A percentile compares a stretch with the other conserved stretches of the same genome.
These are phyloP conservation scores for Streptopelia turtur DNA, from an alignment of 2,797 vertebrate species.

Conservation along the genomic window DNA sequence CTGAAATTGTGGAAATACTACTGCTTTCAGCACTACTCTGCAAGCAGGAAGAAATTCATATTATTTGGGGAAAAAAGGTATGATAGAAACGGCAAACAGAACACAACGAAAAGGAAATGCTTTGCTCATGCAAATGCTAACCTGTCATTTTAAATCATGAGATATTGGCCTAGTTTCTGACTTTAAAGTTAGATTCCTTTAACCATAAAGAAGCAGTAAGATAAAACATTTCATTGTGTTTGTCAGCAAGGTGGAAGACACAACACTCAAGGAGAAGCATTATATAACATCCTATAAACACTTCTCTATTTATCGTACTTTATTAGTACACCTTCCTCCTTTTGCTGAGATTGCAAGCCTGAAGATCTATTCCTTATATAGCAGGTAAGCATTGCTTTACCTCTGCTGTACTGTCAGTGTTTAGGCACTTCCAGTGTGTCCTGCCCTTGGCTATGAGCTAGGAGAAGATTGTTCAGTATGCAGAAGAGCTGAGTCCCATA, in stretches of 20 bases:
- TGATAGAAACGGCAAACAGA: background rate
- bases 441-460: background rate
- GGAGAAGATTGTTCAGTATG: background rate
- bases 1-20: background rate
- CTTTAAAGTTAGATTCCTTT: constrained; percentile 14
- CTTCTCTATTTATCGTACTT: background rate
- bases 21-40: background rate
- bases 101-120: background rate
- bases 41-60: background rate
- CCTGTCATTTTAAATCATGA: background rate
- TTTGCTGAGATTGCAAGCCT: background rate
- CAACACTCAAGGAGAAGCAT: background rate
- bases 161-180: background rate
- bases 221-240: background rate
- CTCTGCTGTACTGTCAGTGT: background rate
- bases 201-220: background rate
- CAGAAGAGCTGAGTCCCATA: background rate
- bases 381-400: background rate
- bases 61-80: background rate
- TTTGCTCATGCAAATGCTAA: background rate
- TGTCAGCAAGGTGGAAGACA: background rate
- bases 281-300: constrained; percentile 28
- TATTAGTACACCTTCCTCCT: background rate
- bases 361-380: constrained; percentile 17
- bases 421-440: background rate